These are phyloP conservation scores for Stegostoma tigrinum DNA, from an alignment of 2,113 vertebrate genomes.

Conservation along the genomic window DNA sequence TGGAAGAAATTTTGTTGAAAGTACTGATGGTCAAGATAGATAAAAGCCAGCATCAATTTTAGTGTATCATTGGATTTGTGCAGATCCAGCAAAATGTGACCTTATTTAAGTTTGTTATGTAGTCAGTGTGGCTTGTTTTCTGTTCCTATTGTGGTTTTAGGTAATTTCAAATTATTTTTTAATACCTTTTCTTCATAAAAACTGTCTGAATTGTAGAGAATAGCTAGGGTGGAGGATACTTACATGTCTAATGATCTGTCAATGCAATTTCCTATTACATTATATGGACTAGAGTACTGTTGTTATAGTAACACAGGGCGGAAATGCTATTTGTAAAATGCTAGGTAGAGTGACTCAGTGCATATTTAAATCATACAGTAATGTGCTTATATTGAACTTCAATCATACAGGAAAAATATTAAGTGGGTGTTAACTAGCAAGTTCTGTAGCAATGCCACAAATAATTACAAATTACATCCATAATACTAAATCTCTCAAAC, in stretches of 20 bases:
- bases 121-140: not conserved
- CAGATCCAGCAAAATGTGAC: not conserved
- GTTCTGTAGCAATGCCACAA: not conserved
- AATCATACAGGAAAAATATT: not conserved
- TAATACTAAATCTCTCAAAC: not conserved
- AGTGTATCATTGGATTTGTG: not conserved
- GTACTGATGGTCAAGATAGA: not conserved
- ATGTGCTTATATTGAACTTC: not conserved
- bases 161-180: slow-evolving; percentile 8
- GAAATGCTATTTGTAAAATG: slow-evolving; percentile 11
- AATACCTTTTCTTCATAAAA: not conserved
- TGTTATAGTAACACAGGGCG: not conserved
- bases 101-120: not conserved
- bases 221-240: not conserved
- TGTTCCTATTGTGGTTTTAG: not conserved
- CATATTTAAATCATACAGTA: not conserved
- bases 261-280: not conserved
- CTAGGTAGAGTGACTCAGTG: not conserved
- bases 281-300: not conserved
- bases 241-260: not conserved
- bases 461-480: not conserved
- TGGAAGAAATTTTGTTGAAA: not conserved
- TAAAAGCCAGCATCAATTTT: not conserved
- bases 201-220: not conserved
- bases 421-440: not conserved